Evolutionary conservation across 2,888 invertebrate species (phyloP), one percentile per base, ranked within the genome.

Genomic region (Trilocha varians): DNA sequence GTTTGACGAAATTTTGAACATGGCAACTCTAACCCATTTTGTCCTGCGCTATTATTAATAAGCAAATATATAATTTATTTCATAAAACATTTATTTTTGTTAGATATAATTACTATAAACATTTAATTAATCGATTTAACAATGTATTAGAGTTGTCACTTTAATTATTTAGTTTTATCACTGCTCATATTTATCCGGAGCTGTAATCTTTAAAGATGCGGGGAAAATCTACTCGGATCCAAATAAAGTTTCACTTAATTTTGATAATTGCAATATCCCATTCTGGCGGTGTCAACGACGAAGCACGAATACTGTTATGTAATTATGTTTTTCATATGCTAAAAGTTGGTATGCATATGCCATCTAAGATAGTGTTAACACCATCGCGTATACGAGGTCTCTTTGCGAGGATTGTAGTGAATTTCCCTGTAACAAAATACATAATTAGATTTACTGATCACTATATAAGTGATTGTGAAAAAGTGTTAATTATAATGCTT

Each of bases 291-390:
- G 69, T 75, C 66, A 71, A 75, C 72, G 78, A 72, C 62, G 74
- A 80, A 78, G 82, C 74, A 75, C 75, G 77, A 84, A 83, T 84
- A 82, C 82, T 84, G 82, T 75, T 78, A 70, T 62, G 77, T 78
- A 77, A 73, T 13, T 34, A 11, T 34, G 14, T 34, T 34, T 34
- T 34, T 34, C 49, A 52, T 40, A 18, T 17, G 51, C 43, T 53
- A 51, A 43, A 32, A 43, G 41, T 43, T 55, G 52, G 47, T 45
- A 48, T 53, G 58, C 53, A 52, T 49, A 53, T 52, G 48, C 46
- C 45, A 47, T 49, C 44, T 45, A 45, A 54, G 48, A 59, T 49
- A 57, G 45, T 54, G 40, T 37, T 48, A 57, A 82, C 75, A 83
- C 80, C 78, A 82, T 66, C 78, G 65, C 60, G 74, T 56, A 52